These are phyloP conservation scores for Rhagophthalmus giganteus DNA, from an alignment of 2,888 invertebrate genomes.

Conservation along the genomic window DNA sequence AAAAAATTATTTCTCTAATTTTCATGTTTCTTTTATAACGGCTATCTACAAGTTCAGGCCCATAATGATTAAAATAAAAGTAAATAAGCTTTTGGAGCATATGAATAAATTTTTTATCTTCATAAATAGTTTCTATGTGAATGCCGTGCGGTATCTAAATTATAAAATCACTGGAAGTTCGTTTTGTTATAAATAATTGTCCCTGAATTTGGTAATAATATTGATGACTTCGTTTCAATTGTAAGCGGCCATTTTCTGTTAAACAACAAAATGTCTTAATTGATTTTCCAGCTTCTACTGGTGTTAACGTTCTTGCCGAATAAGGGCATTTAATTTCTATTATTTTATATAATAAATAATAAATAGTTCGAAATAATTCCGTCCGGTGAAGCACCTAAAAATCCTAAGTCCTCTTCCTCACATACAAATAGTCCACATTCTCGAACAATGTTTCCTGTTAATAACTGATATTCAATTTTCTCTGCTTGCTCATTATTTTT, in stretches of 20 bases:
- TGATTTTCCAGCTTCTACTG: slow-evolving; percentile 1
- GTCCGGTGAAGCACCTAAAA: slow-evolving; percentile 40
- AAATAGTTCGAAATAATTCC: slow-evolving; percentile 35
- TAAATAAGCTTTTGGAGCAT: background rate
- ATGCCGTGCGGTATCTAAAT: slow-evolving; percentile 2
- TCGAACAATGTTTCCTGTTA: background rate
- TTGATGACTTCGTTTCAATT: slow-evolving; percentile 3
- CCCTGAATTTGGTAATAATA: slow-evolving; percentile 9
- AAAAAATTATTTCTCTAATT: too few species aligned
- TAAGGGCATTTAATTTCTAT: slow-evolving; percentile 43
- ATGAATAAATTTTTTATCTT: background rate
- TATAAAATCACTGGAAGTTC: background rate
- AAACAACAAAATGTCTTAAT: background rate
- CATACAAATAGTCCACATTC: slow-evolving; percentile 38
- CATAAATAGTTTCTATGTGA: slow-evolving; percentile 1
- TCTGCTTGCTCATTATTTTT: background rate
- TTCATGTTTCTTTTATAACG: background rate
- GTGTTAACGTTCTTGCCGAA: slow-evolving; percentile 3
- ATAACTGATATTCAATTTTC: background rate
- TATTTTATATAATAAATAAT: too few species aligned
- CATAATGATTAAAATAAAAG: background rate
- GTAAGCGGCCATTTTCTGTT: background rate
- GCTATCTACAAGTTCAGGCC: slow-evolving; percentile 2
- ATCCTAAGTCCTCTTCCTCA: slow-evolving; percentile 35
- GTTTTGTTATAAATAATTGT: background rate